Evolutionary conservation across 2,113 vertebrate genomes (phyloP).

Genomic region (Poeciliopsis occidentalis): DNA sequence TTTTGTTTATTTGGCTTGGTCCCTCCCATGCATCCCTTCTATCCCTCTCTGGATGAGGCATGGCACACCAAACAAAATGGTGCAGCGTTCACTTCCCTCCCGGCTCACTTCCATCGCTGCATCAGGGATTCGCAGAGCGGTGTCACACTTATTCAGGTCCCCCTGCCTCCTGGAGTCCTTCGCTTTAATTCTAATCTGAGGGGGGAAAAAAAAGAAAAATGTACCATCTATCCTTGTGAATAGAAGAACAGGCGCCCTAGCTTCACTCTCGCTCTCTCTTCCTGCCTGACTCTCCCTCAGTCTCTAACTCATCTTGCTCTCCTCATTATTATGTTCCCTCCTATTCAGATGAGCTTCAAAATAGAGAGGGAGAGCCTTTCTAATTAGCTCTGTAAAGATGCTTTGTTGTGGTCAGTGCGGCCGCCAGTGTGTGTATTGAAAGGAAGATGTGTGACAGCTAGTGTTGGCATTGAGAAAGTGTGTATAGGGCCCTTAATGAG

Average conservation of each 20-base stretch:
- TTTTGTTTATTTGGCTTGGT: constrained; percentile 48
- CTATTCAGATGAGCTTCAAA: constrained; percentile 78
- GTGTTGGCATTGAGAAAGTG: constrained; percentile 72
- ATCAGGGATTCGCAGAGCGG: constrained; percentile 48
- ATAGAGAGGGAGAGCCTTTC: constrained; percentile 70
- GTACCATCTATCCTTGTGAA: constrained; percentile 54
- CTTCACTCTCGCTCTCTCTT: constrained; percentile 12
- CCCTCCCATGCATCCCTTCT: constrained; percentile 54
- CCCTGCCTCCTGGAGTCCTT: constrained; percentile 58
- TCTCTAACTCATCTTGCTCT: constrained; percentile 42
- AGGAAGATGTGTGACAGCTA: constrained; percentile 73
- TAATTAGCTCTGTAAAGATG: constrained; percentile 83
- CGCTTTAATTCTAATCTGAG: constrained; percentile 66
- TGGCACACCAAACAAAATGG: constrained; percentile 60
- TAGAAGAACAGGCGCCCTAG: constrained; percentile 54
- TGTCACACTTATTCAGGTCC: constrained; percentile 77
- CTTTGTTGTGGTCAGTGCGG: constrained; percentile 73
- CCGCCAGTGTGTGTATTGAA: constrained; percentile 72
- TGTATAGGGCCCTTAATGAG: constrained; percentile 76
- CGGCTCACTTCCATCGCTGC: constrained; percentile 38
- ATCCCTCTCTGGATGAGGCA: constrained; percentile 45
- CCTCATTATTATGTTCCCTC: constrained; percentile 62
- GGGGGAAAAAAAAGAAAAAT: constrained; percentile 66
- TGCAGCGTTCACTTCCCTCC: constrained; percentile 70
- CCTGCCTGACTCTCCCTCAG: constrained; percentile 43